These are phyloP conservation scores for Aspidiotus destructor DNA, from an alignment of 2,888 invertebrate species.

Conservation along the genomic window DNA sequence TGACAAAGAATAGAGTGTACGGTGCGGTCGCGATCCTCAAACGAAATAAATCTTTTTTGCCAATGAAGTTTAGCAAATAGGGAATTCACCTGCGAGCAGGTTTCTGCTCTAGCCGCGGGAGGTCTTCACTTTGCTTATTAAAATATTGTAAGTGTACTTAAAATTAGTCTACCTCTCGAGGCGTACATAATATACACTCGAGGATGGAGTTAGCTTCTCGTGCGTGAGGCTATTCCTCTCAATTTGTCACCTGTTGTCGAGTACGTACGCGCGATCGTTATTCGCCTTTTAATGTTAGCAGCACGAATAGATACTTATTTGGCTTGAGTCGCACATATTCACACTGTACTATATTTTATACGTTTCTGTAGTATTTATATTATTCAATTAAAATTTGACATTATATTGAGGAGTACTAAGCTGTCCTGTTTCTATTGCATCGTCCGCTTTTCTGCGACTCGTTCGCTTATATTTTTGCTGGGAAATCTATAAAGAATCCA, in stretches of 20 bases:
- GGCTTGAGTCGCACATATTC: no score
- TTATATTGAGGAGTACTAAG: no score
- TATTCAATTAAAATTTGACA: no score
- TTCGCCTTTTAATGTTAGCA: no score
- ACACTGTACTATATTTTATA: no score
- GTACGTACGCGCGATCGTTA: background rate
- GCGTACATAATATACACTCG: constrained; percentile 7
- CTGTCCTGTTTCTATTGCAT: no score
- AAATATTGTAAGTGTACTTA: constrained; percentile 22
- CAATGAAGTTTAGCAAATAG: constrained; percentile 19
- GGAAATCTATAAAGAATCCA: no score
- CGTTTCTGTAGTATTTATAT: no score
- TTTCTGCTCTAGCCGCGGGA: constrained; percentile 16
- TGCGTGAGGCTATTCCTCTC: constrained; percentile 8
- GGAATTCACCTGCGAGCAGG: constrained; percentile 21
- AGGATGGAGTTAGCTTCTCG: background rate
- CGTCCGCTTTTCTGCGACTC: no score
- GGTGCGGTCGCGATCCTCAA: background rate
- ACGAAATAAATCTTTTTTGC: constrained; percentile 18
- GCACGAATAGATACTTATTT: no score
- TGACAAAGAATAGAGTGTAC: constrained; percentile 11
- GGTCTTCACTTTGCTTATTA: constrained; percentile 26
- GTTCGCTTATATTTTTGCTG: no score
- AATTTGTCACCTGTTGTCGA: background rate
- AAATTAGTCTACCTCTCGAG: constrained; percentile 17